Evolutionary conservation across 2,888 invertebrate species (phyloP).

Genomic region (Epirrhoe tristata): DNA sequence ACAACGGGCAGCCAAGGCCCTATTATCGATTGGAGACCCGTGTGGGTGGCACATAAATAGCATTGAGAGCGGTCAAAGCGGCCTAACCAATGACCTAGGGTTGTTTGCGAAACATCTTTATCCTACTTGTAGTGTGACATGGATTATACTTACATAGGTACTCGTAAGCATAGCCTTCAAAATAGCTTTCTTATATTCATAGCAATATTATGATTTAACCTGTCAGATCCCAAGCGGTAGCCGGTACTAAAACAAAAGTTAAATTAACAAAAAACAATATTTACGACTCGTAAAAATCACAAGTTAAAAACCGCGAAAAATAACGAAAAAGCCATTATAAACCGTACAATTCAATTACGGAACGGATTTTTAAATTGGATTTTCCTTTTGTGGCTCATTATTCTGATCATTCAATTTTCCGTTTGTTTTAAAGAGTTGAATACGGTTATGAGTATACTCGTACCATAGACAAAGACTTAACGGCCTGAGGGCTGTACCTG

Average conservation of each 20-base stretch:
- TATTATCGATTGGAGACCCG: slow-evolving; percentile 42
- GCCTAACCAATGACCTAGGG: slow-evolving; percentile 41
- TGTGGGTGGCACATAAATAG: slow-evolving; percentile 42
- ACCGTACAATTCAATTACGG: slow-evolving; percentile 37
- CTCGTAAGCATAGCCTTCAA: not conserved
- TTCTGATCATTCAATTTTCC: slow-evolving; percentile 42
- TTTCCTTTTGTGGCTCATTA: slow-evolving; percentile 41
- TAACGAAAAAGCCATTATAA: slow-evolving; percentile 15
- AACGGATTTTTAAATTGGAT: slow-evolving; percentile 43
- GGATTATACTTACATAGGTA: not conserved
- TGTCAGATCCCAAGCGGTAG: too few relatives aligned
- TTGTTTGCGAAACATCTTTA: slow-evolving; percentile 41
- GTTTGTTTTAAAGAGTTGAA: slow-evolving; percentile 36
- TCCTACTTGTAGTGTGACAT: slow-evolving; percentile 10
- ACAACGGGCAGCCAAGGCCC: slow-evolving; percentile 29
- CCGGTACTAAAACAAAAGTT: too few relatives aligned
- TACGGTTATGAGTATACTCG: slow-evolving; percentile 10
- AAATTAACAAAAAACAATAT: not conserved
- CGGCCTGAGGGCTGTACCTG: not conserved
- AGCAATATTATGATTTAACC: too few relatives aligned
- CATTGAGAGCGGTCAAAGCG: slow-evolving; percentile 40
- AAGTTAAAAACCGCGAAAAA: slow-evolving; percentile 30
- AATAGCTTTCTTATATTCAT: slow-evolving; percentile 6
- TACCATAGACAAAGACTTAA: slow-evolving; percentile 3
- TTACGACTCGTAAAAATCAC: slow-evolving; percentile 18